These are phyloP conservation scores for Paedocypris sp. DNA, from an alignment of 2,113 vertebrate species.

Conservation along the genomic window DNA sequence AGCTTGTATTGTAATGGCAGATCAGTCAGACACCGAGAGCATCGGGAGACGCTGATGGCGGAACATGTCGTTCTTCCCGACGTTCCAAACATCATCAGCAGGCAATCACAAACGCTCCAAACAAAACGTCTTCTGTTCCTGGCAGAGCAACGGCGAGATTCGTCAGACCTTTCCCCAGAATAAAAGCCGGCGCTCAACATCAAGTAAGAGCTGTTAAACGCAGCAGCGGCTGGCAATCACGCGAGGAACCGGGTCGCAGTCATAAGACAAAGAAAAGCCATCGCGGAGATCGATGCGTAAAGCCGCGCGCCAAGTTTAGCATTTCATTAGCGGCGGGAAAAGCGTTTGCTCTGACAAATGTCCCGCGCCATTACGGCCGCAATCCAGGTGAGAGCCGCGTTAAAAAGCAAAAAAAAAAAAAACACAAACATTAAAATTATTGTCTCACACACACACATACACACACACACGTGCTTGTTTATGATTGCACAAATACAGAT, in stretches of 20 bases:
- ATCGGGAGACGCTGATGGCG: neutral
- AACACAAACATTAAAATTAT: too few species aligned
- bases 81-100: neutral
- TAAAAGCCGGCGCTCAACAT: constrained; percentile 16
- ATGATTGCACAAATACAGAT: too few species aligned
- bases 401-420: too few species aligned
- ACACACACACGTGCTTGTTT: too few species aligned
- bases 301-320: constrained; percentile 44
- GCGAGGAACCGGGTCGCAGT: constrained; percentile 47
- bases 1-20: too few species aligned
- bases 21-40: neutral
- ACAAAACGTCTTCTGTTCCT: neutral
- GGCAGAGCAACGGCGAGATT: neutral
- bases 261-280: constrained; percentile 51
- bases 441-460: too few species aligned
- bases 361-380: constrained; percentile 44
- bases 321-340: constrained; percentile 52
- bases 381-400: constrained; percentile 52
- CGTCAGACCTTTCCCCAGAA: neutral
- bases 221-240: constrained; percentile 42
- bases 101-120: too few species aligned
- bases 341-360: constrained; percentile 48
- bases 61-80: neutral
- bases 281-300: constrained; percentile 47
- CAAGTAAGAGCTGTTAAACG: constrained; percentile 44